These are phyloP conservation scores for Myotis lucifugus DNA, from an alignment of 2,113 vertebrate genomes.

Conservation along the genomic window DNA sequence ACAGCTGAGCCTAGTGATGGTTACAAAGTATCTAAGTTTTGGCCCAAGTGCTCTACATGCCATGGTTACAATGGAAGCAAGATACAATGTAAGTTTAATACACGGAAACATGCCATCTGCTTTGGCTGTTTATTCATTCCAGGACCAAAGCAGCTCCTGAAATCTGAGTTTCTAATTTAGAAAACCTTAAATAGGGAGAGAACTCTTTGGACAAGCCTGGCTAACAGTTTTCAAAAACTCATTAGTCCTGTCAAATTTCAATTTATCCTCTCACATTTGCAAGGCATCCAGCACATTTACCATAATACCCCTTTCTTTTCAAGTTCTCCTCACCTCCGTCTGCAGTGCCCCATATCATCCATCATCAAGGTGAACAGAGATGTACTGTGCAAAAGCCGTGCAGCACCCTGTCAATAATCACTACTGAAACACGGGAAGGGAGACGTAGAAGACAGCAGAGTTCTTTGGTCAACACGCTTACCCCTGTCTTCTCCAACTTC, in stretches of 20 bases:
- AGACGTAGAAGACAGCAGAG: rapidly evolving
- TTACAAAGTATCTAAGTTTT: constrained; percentile 54
- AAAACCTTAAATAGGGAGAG: constrained; percentile 74
- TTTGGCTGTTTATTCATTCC: constrained; percentile 81
- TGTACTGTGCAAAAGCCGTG: neutral
- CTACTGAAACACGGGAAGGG: neutral
- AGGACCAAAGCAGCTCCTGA: constrained; percentile 57
- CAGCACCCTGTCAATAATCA: neutral
- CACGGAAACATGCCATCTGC: constrained; percentile 72
- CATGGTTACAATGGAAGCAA: constrained; percentile 62
- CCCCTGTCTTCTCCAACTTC: neutral
- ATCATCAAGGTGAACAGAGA: neutral
- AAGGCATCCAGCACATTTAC: constrained; percentile 41
- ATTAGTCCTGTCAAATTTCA: constrained; percentile 78
- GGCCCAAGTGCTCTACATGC: constrained; percentile 61
- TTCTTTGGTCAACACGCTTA: neutral
- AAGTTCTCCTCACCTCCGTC: constrained; percentile 45
- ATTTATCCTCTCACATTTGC: constrained; percentile 69
- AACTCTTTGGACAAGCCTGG: constrained; percentile 72
- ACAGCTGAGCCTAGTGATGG: neutral
- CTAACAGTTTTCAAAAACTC: constrained; percentile 74
- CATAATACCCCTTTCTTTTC: constrained; percentile 65
- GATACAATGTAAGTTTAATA: constrained; percentile 74
- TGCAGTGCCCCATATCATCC: neutral
- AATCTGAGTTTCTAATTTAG: constrained; percentile 81